Base-by-base conservation (phyloP, 23 tunicate genomes). In the Botrylloides violaceus region DNA sequence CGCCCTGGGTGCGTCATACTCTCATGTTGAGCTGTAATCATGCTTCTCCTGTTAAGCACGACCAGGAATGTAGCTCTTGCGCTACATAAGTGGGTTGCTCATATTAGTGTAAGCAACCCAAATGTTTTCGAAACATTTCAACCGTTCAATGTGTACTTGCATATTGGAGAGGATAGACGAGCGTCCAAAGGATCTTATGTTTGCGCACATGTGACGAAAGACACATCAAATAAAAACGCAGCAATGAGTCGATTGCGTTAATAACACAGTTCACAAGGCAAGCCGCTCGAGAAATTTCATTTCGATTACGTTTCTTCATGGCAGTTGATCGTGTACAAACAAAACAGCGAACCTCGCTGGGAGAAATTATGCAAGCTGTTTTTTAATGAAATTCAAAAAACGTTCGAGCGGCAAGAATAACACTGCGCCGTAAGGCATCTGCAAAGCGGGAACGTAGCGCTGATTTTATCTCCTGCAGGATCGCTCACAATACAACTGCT, bases 151-250 rank as follows among this genome's bases (percentile, higher is more conserved):
- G 53, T 15, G 12, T 43, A 43, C 53, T 43, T 43, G 53, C 53
- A 43, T 43, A 43, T 43, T 43, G 53, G 53, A 43, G 53, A 43
- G 53, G n/a, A n/a, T 43, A 9, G 53, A 7, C 9, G 53, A 9
- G 15, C 53, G 53, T 15, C 53, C 53, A 15, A 15, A 43, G n/a
- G 53, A 43, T 43, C 53, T 9, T 7, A 43, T 43, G 53, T 43
- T 43, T 43, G 53, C 53, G 15, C 53, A 43, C 53, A 43, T 43
- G 53, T 43, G 53, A 43, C 53, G 53, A 43, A 43, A 43, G 53
- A 43, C 53, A 43, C 53, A 43, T 43, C 53, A 43, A 43, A 43
- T 43, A 43, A 43, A n/a, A 43, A 43, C 53, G 53, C 53, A 43
- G 53, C 12, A 43, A 43, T 43, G 53, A 43, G 53, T 43, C 53